These are phyloP conservation scores for Corydoras maculifer DNA, from an alignment of 2,113 vertebrate species.

Conservation along the genomic window DNA sequence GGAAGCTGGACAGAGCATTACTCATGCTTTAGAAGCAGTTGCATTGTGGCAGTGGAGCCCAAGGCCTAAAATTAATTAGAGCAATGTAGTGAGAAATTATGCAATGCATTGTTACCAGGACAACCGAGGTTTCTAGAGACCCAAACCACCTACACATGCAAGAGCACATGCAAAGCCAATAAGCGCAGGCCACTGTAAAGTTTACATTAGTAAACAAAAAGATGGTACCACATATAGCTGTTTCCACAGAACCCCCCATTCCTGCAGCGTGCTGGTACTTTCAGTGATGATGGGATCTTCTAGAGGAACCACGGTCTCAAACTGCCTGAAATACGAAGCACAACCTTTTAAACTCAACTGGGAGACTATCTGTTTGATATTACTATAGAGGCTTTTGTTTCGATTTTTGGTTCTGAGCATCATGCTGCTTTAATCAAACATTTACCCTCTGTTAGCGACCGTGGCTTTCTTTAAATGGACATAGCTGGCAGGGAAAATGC, in stretches of 20 bases:
- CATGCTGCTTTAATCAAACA: constrained; percentile 19
- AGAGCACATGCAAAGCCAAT: constrained; percentile 1
- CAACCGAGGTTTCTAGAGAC: constrained; percentile 51
- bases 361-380: not conserved
- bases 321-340: constrained; percentile 65
- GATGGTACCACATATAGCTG: constrained; percentile 91
- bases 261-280: constrained; percentile 90
- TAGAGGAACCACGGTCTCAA: constrained; percentile 90
- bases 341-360: not conserved
- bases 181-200: not conserved
- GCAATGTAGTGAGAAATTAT: constrained; percentile 57
- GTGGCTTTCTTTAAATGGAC: constrained; percentile 73
- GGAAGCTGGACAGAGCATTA: constrained; percentile 55
- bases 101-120: constrained; percentile 56
- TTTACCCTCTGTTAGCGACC: constrained; percentile 73
- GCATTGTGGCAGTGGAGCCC: constrained; percentile 58
- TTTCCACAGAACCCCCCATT: constrained; percentile 95
- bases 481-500: constrained; percentile 71
- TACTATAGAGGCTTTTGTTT: not conserved
- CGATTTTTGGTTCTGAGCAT: constrained; percentile 7
- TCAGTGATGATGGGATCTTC: constrained; percentile 96
- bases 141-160: constrained; percentile 38
- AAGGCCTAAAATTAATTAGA: constrained; percentile 53
- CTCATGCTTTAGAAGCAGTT: constrained; percentile 61
- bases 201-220: not conserved